Base-by-base conservation (phyloP, 2,113 vertebrate genomes). In the Microcebus lehilahytsara region DNA sequence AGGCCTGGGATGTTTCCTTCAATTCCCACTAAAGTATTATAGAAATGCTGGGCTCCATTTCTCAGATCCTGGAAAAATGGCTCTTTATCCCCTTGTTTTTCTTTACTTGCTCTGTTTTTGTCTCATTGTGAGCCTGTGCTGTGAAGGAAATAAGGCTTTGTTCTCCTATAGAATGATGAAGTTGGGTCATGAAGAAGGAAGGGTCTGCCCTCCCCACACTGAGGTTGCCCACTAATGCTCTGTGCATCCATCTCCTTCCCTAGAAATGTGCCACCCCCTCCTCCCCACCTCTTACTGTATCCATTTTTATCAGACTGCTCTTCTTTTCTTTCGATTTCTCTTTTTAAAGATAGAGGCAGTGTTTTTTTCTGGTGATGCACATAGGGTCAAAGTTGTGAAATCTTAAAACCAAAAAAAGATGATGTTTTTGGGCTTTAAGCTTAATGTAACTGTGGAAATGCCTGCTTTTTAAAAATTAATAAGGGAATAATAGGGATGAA, bases 401-500 rank as follows among this genome's bases (percentile, higher is more conserved):
- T 79, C 22, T 74, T 96, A 87, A 94, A 92, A 94, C n/a, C 14
- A 66, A 34, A 83, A 51, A 64, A 56, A 34, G 2, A 16, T 46
- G 20, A 34, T 49, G 42, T 37, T 96, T 74, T 12, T 14, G 22
- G 19, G 17, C 40, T 77, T 77, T 85, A 87, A 90, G 62, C 20
- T 25, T 27, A 88, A 7, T 40, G 19, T 69, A 80, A 84, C 46
- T 20, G 30, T 92, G 51, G 88, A 81, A 79, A 90, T 87, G 58
- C 12, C 42, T 95, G 37, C 6, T 49, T 96, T 93, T 95, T 27
- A 97, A 97, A 97, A 87, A 71, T 96, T 95, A 96, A 95, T 96
- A 88, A 87, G 22, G 9, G 23, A 94, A 75, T 93, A 69, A 93
- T 69, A 72, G 42, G 53, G 30, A 79, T 2, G 5, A 85, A 96